A percentile compares a stretch with the other conserved stretches of the same genome.
Evolutionary conservation across 2,888 invertebrate genomes (phyloP).

Genomic region (Ommatoiulus sabulosus): DNA sequence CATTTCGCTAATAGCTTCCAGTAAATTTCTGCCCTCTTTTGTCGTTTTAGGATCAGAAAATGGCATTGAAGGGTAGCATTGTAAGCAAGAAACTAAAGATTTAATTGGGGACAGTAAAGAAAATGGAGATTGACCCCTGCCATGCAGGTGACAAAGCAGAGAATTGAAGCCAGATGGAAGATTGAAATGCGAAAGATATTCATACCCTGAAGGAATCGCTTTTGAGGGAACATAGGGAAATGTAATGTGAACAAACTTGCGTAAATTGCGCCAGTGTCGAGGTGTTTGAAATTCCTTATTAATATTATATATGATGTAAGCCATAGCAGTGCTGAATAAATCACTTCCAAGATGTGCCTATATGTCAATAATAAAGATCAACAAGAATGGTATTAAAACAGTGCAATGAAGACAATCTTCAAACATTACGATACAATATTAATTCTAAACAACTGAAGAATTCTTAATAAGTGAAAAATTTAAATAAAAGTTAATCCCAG

Average conservation of each 20-base stretch:
- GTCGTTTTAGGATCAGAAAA: neutral
- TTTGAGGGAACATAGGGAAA: neutral
- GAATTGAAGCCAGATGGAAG: constrained; percentile 26
- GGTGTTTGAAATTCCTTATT: neutral
- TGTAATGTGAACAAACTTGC: constrained; percentile 25
- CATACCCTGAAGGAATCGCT: neutral
- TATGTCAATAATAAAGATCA: neutral
- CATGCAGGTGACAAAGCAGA: neutral
- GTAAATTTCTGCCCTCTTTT: neutral
- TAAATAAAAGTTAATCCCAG: neutral
- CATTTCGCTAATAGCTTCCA: constrained; percentile 7
- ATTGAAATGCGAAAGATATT: neutral
- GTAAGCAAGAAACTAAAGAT: neutral
- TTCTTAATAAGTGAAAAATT: no score
- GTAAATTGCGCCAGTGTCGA: constrained; percentile 9
- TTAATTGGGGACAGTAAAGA: neutral
- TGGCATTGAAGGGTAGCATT: neutral
- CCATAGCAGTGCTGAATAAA: constrained; percentile 47
- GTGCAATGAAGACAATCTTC: neutral
- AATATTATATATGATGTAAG: neutral
- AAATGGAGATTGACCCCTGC: neutral
- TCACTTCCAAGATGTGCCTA: constrained; percentile 37
- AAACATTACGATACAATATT: no score
- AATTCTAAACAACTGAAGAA: no score
- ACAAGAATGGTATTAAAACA: neutral